Percentiles rank a stretch among this genome's conserved stretches.
These are phyloP conservation scores for Salarias fasciatus DNA, from an alignment of 2,797 vertebrate genomes.

Conservation along the genomic window DNA sequence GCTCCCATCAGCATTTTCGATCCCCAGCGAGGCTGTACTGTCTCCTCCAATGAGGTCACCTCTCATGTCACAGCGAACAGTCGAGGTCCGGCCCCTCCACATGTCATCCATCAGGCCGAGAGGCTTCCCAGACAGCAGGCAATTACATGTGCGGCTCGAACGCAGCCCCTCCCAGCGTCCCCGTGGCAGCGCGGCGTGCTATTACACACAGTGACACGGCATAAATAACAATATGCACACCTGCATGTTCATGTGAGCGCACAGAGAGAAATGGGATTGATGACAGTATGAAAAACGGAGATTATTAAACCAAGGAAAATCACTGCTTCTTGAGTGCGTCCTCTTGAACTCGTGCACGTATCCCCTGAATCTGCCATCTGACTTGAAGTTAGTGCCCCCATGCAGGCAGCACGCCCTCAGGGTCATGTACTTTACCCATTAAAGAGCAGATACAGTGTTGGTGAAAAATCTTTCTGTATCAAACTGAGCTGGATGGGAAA, in stretches of 20 bases:
- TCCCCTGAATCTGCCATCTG: conserved; percentile 2
- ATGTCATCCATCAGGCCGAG: conserved; percentile 64
- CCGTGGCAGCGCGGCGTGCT: conserved; percentile 10
- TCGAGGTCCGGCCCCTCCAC: conserved; percentile 54
- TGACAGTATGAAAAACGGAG: neutral
- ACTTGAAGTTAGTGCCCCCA: conserved; percentile 15
- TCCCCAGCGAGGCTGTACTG: conserved; percentile 37
- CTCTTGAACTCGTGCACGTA: conserved; percentile 16
- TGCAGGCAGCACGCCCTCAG: conserved; percentile 24
- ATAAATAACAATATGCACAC: conserved; percentile 12
- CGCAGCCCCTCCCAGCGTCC: conserved; percentile 22
- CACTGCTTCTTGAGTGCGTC: conserved; percentile 7
- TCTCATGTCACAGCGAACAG: conserved; percentile 57
- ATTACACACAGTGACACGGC: conserved; percentile 20
- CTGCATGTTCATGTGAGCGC: conserved; percentile 28
- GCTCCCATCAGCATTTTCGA: conserved; percentile 71
- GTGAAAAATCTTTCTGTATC: conserved; percentile 18
- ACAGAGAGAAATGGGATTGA: neutral
- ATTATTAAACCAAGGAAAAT: neutral
- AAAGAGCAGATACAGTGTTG: conserved; percentile 34
- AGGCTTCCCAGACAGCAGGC: conserved; percentile 58
- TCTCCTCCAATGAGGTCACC: conserved; percentile 65
- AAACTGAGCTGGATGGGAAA: conserved; percentile 42
- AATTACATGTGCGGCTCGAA: conserved; percentile 59
- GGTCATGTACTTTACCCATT: conserved; percentile 20